Conservation (phyloP, 2,797 vertebrate species). For the Garrulus glandarius region DNA sequence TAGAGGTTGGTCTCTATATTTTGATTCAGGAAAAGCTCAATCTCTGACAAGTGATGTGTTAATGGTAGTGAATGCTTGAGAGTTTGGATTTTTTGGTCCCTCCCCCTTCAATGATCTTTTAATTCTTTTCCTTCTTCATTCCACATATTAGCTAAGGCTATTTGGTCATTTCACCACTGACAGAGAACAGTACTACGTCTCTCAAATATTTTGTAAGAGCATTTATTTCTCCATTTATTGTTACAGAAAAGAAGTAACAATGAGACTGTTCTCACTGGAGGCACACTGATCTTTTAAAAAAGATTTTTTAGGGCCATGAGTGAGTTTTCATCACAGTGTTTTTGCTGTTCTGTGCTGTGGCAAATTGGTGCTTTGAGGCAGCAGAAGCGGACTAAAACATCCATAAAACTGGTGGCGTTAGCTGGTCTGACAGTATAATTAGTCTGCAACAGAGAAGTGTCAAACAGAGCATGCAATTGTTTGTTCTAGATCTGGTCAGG, state of each 20-base stretch:
- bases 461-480: background rate
- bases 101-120: background rate
- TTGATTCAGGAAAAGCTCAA: background rate
- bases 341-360: background rate
- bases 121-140: background rate
- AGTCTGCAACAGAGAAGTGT: background rate
- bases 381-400: background rate
- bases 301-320: rapidly evolving
- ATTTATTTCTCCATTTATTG: background rate
- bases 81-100: background rate
- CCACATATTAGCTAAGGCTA: background rate
- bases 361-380: background rate
- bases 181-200: rapidly evolving
- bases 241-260: background rate
- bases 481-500: background rate
- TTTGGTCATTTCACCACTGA: background rate
- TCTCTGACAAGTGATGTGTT: background rate
- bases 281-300: background rate
- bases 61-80: background rate
- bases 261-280: background rate
- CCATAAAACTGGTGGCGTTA: background rate
- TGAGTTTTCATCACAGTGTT: background rate
- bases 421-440: background rate
- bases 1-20: background rate
- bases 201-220: background rate